These are phyloP conservation scores for Hormiphora californensis DNA, from an alignment of 37 sponge, comb jelly and placozoan species.

Conservation along the genomic window DNA sequence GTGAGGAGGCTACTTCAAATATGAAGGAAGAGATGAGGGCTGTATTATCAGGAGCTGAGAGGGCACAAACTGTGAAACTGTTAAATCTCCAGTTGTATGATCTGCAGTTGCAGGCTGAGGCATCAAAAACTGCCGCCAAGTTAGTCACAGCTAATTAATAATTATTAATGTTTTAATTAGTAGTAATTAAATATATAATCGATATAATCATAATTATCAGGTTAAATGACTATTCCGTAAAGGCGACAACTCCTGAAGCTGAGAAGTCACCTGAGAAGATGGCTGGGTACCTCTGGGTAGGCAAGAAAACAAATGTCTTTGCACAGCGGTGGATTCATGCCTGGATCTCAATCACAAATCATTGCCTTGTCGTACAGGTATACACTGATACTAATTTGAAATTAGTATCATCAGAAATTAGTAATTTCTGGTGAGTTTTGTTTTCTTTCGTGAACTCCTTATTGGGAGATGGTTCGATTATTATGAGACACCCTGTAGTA, in stretches of 20 bases:
- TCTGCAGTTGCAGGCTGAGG: conserved; percentile 47
- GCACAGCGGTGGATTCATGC: neutral
- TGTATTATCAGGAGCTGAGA: conserved; percentile 6
- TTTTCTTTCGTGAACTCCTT: no score
- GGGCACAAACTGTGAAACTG: conserved; percentile 39
- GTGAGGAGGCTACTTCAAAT: neutral
- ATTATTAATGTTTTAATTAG: neutral
- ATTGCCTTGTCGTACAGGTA: conserved; percentile 1
- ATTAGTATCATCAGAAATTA: no score
- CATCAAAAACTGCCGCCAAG: conserved; percentile 43
- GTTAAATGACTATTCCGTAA: neutral
- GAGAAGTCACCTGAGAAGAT: conserved; percentile 23
- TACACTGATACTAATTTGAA: no score
- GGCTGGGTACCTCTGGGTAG: conserved; percentile 18
- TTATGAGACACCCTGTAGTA: no score
- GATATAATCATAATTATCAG: neutral
- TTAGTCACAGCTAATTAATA: neutral
- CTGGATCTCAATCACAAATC: neutral
- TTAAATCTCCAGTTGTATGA: conserved; percentile 35
- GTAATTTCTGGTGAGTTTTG: no score
- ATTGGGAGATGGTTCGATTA: no score
- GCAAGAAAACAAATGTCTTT: conserved; percentile 8
- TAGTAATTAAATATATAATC: neutral
- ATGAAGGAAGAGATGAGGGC: neutral
- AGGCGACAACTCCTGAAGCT: neutral